Percentiles rank a stretch among this genome's conserved stretches.
Evolutionary conservation across 2,888 invertebrate species (phyloP).

Genomic region (Calameuta filiformis): DNA sequence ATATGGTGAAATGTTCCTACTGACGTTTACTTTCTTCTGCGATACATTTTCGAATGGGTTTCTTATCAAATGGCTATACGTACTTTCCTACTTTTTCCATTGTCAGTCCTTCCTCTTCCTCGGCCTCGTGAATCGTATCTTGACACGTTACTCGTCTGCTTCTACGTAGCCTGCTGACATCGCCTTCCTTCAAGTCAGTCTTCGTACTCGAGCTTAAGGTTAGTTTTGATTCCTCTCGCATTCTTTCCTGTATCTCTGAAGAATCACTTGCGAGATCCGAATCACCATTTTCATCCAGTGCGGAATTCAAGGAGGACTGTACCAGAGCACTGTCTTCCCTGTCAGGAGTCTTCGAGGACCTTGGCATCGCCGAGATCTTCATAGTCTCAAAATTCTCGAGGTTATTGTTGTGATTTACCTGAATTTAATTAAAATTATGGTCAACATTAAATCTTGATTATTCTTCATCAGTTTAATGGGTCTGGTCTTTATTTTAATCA

Average conservation of each 20-base stretch:
- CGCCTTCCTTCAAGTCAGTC: conserved; percentile 45
- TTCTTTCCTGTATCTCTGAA: neutral
- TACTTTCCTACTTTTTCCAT: conserved; percentile 61
- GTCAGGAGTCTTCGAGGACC: conserved; percentile 48
- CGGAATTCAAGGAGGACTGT: conserved; percentile 34
- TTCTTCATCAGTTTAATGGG: conserved; percentile 1
- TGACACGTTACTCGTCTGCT: conserved; percentile 52
- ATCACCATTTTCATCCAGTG: neutral
- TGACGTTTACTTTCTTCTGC: neutral
- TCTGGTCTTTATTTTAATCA: neutral
- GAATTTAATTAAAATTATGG: neutral
- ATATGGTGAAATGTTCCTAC: neutral
- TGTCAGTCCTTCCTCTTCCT: conserved; percentile 55
- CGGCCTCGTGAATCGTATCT: conserved; percentile 52
- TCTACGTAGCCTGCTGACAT: conserved; percentile 44
- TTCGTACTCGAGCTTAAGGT: conserved; percentile 47
- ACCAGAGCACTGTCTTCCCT: conserved; percentile 50
- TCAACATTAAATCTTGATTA: conserved; percentile 6
- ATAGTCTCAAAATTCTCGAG: conserved; percentile 50
- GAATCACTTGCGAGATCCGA: neutral
- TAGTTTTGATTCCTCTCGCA: conserved; percentile 51
- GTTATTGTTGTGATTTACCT: conserved; percentile 57
- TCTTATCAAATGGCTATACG: conserved; percentile 17
- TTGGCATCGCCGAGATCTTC: conserved; percentile 59
- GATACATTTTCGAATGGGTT: neutral